These are phyloP conservation scores for Leucopsar rothschildi DNA, from an alignment of 2,113 vertebrate genomes.

Conservation along the genomic window DNA sequence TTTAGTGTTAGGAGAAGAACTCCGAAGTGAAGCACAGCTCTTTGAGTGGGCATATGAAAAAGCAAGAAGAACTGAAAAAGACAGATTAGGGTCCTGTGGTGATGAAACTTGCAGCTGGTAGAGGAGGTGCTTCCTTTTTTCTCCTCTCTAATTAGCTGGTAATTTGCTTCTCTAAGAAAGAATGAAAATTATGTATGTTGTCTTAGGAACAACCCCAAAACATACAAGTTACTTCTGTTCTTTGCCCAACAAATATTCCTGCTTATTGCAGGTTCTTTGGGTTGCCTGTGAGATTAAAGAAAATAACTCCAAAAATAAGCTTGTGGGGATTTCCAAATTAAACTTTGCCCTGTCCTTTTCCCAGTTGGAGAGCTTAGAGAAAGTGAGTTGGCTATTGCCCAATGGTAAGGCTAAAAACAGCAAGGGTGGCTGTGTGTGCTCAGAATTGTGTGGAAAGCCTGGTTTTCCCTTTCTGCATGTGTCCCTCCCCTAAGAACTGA, in stretches of 20 bases:
- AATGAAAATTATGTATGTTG: slow-evolving; percentile 2
- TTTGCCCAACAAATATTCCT: background rate
- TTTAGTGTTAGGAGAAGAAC: background rate
- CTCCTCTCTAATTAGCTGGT: slow-evolving; percentile 11
- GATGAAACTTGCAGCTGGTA: background rate
- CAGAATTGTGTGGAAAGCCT: slow-evolving; percentile 1
- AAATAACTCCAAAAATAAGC: background rate
- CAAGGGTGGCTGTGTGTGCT: slow-evolving; percentile 13
- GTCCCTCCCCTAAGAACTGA: background rate
- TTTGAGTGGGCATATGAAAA: background rate
- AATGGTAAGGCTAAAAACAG: slow-evolving; percentile 40
- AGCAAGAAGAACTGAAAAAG: background rate
- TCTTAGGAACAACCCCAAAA: background rate
- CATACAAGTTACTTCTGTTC: background rate
- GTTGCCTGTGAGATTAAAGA: slow-evolving; percentile 8
- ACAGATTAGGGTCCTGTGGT: background rate
- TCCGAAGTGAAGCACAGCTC: background rate
- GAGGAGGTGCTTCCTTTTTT: background rate
- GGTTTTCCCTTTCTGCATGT: slow-evolving; percentile 26
- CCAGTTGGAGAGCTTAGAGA: slow-evolving; percentile 55
- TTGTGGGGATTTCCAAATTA: slow-evolving; percentile 44
- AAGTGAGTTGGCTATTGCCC: slow-evolving; percentile 16
- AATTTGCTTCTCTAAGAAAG: background rate
- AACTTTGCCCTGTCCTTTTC: slow-evolving; percentile 39
- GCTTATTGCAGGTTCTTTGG: slow-evolving; percentile 21